Base-by-base conservation (phyloP, 2,113 vertebrate genomes). In the Illadopsis cleaveri region DNA sequence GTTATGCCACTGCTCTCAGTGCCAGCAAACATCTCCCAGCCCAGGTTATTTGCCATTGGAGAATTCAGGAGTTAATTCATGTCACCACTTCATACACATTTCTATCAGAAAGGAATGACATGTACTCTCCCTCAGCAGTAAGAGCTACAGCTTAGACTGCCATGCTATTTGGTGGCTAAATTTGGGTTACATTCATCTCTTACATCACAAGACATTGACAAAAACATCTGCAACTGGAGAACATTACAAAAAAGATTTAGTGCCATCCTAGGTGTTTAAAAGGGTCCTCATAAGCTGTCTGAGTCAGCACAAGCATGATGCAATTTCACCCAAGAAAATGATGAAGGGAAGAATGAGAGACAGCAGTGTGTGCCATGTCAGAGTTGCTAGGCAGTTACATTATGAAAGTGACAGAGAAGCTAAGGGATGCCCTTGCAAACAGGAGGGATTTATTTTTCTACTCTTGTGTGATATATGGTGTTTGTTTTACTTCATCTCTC, bases 401-500 rank as follows among this genome's bases (percentile, higher is more conserved):
- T 86, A 42, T 44, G 24, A 84, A 90, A 33, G 24, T 73, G 64
- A 42, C 42, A 65, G 71, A 93, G 45, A 93, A 88, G 24, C 44
- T 45, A 51, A 44, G 88, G 75, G 24, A 81, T 88, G 44, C 27
- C 33, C 25, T 86, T 82, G n/a, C 31, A 86, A 88, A 73, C 18
- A 69, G 28, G 44, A 83, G n/a, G 16, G 45, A 82, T 47, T 62
- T 80, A 21, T 60, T 93, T 56, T 91, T 47, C 40, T 86, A 35
- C 68, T 68, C 30, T 42, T n/a, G 21, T 73, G 69, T 78, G 25
- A 62, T 82, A 71, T 35, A 40, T 61, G 14, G 27, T 64, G 12
- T 31, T 82, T 70, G 11, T 47, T 93, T 88, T 96, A 33, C 68
- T 94, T 96, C 58, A 77, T 89, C 75, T 76, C 33, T 27, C 98